A percentile compares a stretch with the other conserved stretches of the same genome.
Evolutionary conservation across 2,888 invertebrate species (phyloP).

Genomic region (Polyploca ridens): DNA sequence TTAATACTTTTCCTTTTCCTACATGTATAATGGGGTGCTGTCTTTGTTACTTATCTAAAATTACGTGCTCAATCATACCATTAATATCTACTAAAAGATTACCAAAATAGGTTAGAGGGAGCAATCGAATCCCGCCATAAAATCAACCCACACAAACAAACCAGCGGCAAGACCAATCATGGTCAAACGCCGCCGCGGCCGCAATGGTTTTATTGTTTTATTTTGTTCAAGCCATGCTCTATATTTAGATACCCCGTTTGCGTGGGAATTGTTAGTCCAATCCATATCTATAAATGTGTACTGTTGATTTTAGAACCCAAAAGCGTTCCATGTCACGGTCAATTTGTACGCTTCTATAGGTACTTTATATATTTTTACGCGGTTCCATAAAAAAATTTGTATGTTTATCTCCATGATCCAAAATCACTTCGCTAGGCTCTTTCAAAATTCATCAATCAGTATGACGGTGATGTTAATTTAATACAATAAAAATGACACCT

Average conservation of each 20-base stretch:
- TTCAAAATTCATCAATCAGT: no score
- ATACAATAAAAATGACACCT: no score
- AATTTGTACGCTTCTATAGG: no score
- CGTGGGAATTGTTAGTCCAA: not conserved
- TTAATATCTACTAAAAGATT: not conserved
- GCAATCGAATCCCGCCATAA: constrained; percentile 3
- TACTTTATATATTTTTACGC: no score
- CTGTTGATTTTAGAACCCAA: no score
- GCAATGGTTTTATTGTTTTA: constrained; percentile 1
- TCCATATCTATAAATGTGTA: not conserved
- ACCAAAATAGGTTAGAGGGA: not conserved
- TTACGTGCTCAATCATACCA: not conserved
- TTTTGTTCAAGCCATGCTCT: not conserved
- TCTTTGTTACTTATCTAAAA: not conserved
- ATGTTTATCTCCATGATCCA: no score
- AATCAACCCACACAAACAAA: constrained; percentile 6
- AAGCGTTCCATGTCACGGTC: no score
- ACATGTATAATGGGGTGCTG: no score
- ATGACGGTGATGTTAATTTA: no score
- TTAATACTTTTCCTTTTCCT: no score
- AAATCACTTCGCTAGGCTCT: no score
- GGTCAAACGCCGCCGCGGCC: not conserved
- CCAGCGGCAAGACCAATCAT: not conserved
- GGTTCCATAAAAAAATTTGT: no score
- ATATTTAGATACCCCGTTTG: constrained; percentile 7